Evolutionary conservation across 1,140 invertebrate species (phyloP).

Genomic region (Agraylea sexmaculata): DNA sequence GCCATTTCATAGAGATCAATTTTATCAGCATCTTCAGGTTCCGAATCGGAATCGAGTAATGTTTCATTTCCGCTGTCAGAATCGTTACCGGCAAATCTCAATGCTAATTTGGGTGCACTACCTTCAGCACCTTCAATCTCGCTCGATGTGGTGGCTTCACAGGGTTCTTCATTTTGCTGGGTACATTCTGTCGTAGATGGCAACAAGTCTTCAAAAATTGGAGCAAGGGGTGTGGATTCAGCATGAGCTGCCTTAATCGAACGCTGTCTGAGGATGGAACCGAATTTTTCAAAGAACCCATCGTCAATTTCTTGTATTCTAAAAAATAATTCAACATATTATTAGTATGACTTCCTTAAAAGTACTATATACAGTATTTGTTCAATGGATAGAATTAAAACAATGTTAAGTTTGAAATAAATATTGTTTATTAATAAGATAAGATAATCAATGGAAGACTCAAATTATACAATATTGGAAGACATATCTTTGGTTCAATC

Average conservation of each 20-base stretch:
- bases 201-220: conserved; percentile 26
- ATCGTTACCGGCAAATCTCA: conserved; percentile 30
- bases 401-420: too few relatives aligned
- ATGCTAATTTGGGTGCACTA: conserved; percentile 3
- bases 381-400: conserved; percentile 25
- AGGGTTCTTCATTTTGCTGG: conserved; percentile 7
- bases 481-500: too few relatives aligned
- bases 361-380: conserved; percentile 17
- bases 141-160: not conserved
- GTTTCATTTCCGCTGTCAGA: conserved; percentile 42
- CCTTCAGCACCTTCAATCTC: conserved; percentile 5
- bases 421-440: too few relatives aligned
- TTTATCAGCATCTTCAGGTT: conserved; percentile 42
- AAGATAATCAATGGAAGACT: too few relatives aligned
- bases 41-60: conserved; percentile 40
- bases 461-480: too few relatives aligned
- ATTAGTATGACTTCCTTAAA: conserved; percentile 8
- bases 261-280: conserved; percentile 56
- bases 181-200: conserved; percentile 1
- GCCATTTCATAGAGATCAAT: conserved; percentile 45
- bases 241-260: conserved; percentile 39
- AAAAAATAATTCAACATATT: conserved; percentile 27
- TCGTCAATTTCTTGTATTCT: conserved; percentile 67
- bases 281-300: conserved; percentile 70
- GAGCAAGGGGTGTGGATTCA: conserved; percentile 40